Percentiles rank a stretch among this genome's conserved stretches.
phyloP scores from a whole-genome alignment of 2,797 vertebrate genomes.

The Enteromius paludinosus region DNA sequence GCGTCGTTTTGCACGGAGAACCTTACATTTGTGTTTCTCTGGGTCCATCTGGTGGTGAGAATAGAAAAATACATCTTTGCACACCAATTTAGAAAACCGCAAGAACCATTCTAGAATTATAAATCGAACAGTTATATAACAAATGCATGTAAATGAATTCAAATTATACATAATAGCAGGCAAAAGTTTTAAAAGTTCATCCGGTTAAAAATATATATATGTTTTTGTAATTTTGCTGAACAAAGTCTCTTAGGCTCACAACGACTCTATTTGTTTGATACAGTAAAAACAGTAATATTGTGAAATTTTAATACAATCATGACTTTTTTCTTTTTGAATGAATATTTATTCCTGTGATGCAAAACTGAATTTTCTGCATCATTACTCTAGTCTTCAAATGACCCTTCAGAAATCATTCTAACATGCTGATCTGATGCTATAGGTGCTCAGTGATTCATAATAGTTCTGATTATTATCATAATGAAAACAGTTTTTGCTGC shows the following conservation, averaged over 20 bases:
- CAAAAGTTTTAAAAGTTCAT: not conserved
- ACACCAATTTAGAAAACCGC: not conserved
- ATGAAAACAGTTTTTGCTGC: not conserved
- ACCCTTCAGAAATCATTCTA: not conserved
- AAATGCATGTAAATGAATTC: not conserved
- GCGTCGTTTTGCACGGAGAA: not conserved
- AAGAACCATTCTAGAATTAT: not conserved
- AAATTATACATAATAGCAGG: not conserved
- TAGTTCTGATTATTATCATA: not conserved
- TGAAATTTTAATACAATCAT: not conserved
- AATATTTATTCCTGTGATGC: not conserved
- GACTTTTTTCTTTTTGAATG: not conserved
- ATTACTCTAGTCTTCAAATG: not conserved
- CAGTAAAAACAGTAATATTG: not conserved
- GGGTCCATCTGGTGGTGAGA: conserved; percentile 53
- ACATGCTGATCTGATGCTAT: not conserved
- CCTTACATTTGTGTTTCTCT: conserved; percentile 13
- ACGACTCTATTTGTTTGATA: not conserved
- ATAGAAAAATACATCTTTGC: not conserved
- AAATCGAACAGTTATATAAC: not conserved
- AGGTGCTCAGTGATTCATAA: not conserved
- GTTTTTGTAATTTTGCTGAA: not conserved
- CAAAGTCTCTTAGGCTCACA: not conserved
- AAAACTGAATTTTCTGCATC: not conserved
- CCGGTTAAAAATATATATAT: not conserved